A percentile compares a stretch with the other conserved stretches of the same genome.
Evolutionary conservation across 2,888 invertebrate species (phyloP).

Genomic region (Harpalus rufipes): DNA sequence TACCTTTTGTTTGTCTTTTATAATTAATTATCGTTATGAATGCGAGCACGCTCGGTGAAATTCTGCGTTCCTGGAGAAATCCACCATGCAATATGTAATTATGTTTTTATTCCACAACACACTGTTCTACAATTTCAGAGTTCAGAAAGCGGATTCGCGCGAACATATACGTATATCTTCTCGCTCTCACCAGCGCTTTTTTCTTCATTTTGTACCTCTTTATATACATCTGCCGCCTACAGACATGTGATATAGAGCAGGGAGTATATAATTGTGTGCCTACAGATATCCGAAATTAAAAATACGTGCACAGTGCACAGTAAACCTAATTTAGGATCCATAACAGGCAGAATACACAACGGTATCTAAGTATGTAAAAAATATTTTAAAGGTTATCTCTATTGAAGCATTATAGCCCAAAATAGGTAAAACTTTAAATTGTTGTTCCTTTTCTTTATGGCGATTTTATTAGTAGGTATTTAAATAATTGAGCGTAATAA

Average conservation of each 20-base stretch:
- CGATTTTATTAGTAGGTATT: too few relatives aligned
- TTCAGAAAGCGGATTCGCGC: not conserved
- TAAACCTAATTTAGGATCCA: too few relatives aligned
- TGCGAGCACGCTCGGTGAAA: slow-evolving; percentile 31
- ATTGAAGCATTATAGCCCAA: too few relatives aligned
- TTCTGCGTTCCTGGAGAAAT: slow-evolving; percentile 30
- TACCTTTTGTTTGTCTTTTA: slow-evolving; percentile 48
- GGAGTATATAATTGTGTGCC: too few relatives aligned
- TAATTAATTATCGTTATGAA: slow-evolving; percentile 51
- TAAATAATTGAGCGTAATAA: too few relatives aligned
- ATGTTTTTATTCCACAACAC: slow-evolving; percentile 30
- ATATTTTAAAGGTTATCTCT: too few relatives aligned
- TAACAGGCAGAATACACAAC: too few relatives aligned
- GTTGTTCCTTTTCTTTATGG: too few relatives aligned
- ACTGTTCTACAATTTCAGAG: slow-evolving; percentile 1
- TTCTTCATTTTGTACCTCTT: not conserved
- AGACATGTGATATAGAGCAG: not conserved
- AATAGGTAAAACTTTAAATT: too few relatives aligned
- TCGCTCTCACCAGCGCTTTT: not conserved
- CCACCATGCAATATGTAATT: slow-evolving; percentile 39
- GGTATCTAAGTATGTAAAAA: too few relatives aligned
- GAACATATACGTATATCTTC: slow-evolving; percentile 5
- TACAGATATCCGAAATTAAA: not conserved
- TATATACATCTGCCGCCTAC: not conserved
- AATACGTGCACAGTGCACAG: not conserved